Base-by-base conservation (phyloP, 2,888 invertebrate genomes). In the Melipona beecheii region DNA sequence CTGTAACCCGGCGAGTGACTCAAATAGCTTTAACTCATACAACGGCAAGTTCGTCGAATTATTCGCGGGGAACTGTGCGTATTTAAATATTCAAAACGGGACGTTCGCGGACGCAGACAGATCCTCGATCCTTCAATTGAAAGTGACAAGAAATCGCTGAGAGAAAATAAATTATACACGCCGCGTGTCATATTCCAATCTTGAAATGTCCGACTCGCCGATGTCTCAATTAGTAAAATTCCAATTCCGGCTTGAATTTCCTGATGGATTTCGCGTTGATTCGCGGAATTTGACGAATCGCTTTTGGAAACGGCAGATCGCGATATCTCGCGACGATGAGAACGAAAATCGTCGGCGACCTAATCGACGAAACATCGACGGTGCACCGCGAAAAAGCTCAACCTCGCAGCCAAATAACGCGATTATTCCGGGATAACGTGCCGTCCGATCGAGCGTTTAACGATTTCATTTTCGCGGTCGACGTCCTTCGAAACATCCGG, bases 351-450 rank as follows among this genome's bases (percentile, higher is more conserved):
- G 43, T 4, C 17, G 65, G 27, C 66, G 52, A 36, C n/a, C 65
- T 54, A 31, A 52, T 65, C 31, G 70, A 50, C 36, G 21, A 19
- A 36, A 52, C 36, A 36, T 9, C 36, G 36, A 36, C 66, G 78
- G 73, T 76, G 69, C 43, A 52, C 24, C 36, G 56, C 15, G 74
- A 60, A 54, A 80, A 74, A 72, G 68, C 65, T 69, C 21, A 49
- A 19, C 78, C 68, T 79, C 85, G 70, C 52, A 70, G 50, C 77
- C 86, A 4, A 86, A n/a, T n/a, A n/a, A 52, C 24, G 50, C 62
- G 72, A 83, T 88, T 90, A 86, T 80, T 76, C 74, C 31, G 11
- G 15, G 68, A 52, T 75, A 72, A 36, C 43, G 56, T 56, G 36
- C 72, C 31, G 56, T 65, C 58, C 43, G 52, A 6, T 13, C 66